Conservation (phyloP, 2,888 invertebrate species). For the Aphidoletes aphidimyza region DNA sequence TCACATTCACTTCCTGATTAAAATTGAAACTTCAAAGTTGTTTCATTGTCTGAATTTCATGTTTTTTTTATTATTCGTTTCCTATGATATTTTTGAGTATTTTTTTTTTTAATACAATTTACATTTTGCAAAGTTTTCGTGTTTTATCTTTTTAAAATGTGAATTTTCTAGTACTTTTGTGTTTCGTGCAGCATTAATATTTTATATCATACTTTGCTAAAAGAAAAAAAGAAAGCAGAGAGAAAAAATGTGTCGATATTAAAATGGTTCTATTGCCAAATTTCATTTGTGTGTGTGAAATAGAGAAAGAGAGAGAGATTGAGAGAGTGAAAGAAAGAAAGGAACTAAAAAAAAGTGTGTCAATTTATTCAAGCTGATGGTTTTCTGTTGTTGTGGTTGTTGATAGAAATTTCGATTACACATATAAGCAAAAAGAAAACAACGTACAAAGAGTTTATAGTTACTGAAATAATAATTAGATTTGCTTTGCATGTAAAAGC, state of each 20-base stretch:
- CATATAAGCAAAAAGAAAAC: constrained; percentile 3
- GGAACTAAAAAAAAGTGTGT: neutral
- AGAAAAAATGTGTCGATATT: neutral
- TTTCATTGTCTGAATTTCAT: neutral
- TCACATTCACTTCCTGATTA: too few species aligned
- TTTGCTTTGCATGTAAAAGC: neutral
- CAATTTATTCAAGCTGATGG: neutral
- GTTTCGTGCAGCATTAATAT: constrained; percentile 48
- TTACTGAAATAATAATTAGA: neutral
- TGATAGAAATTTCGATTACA: neutral
- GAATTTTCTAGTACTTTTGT: constrained; percentile 29
- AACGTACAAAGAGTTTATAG: neutral
- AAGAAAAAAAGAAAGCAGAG: constrained; percentile 51
- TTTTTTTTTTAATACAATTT: constrained; percentile 22
- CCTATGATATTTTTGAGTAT: constrained; percentile 22
- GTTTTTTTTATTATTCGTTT: neutral
- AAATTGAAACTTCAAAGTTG: neutral
- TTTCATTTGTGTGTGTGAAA: neutral
- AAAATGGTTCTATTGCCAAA: constrained; percentile 12
- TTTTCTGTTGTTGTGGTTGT: neutral
- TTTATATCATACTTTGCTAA: constrained; percentile 45
- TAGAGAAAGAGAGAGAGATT: neutral
- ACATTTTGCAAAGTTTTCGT: constrained; percentile 33
- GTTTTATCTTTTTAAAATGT: constrained; percentile 18
- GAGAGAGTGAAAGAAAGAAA: neutral